Base-by-base conservation (phyloP, 1,140 invertebrate genomes). In the Drosophila erecta region DNA sequence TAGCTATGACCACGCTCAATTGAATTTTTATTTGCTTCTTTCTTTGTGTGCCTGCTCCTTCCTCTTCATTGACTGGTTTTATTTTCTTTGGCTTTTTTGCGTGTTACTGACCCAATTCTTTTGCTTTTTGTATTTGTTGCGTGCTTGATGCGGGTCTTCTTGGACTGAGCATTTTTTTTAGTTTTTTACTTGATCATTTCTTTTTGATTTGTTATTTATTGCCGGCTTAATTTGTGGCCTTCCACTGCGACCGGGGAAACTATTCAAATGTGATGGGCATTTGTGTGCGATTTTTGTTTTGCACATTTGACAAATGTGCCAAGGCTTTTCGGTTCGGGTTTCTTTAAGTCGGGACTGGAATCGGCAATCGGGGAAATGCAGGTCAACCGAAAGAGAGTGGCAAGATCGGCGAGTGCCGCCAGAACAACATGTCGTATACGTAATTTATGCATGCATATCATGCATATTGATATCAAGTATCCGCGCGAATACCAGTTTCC, bases 21-120 rank as follows among this genome's bases (percentile, higher is more conserved):
- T 86, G 78, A 59, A 41, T 69, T 57, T 80, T 64, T 72, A 79
- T 76, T 83, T 79, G 77, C 58, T 61, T 33, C 70, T 14, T 47
- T 69, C 41, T 38, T 51, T 33, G 30, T 55, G 49, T 46, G 70
- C 60, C 62, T 46, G 49, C 66, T 67, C 66, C 55, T 60, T 59
- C 41, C 40, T 65, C 53, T 58, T 55, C 43, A 46, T 66, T 3
- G 59, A 51, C 49, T 76, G 66, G 40, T 70, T 61, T 60, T 69
- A 41, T 57, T 60, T 35, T 41, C 37, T 54, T 71, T 47, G 30
- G 30, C 30, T 57, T 80, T 86, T 85, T 77, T 51, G 84, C 65
- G 79, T 89, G 84, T 87, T 87, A 87, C 84, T 87, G 83, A 87
- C 83, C 83, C 79, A 87, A 87, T 87, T 87, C 83, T 89, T 80